These are phyloP conservation scores for Sternarchorhynchus goeldii DNA, from an alignment of 2,797 vertebrate species.

Conservation along the genomic window DNA sequence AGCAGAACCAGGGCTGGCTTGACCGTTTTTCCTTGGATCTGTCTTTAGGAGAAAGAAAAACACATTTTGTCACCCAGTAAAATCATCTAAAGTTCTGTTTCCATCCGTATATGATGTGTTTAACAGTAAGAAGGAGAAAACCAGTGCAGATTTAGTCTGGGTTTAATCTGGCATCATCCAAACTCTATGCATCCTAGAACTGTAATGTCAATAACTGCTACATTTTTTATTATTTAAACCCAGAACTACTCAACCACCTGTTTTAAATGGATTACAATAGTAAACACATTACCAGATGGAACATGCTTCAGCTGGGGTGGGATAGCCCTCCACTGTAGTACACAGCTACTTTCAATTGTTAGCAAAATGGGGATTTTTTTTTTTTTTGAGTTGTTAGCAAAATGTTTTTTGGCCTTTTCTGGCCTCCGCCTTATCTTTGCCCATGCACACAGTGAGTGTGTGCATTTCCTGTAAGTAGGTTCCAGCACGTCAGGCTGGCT, in stretches of 20 bases:
- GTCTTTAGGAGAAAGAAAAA: background rate
- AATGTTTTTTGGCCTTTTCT: background rate
- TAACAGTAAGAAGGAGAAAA: constrained; percentile 43
- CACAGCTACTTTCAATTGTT: constrained; percentile 16
- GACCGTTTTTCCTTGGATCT: background rate
- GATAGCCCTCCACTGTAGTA: background rate
- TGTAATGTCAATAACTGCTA: background rate
- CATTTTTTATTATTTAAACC: constrained; percentile 6
- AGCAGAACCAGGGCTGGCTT: background rate
- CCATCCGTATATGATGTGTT: constrained; percentile 23
- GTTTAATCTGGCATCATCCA: constrained; percentile 28
- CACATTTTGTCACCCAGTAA: background rate
- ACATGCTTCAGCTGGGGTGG: background rate
- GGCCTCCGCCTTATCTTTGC: constrained; percentile 38
- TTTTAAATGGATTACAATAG: constrained; percentile 1
- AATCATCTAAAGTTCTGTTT: constrained; percentile 7
- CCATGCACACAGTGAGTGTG: constrained; percentile 52
- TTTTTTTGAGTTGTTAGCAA: constrained; percentile 2
- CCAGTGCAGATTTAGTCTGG: constrained; percentile 16
- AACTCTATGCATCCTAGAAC: constrained; percentile 11
- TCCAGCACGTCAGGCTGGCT: constrained; percentile 34
- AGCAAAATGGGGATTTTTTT: background rate
- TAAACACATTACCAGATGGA: constrained; percentile 1
- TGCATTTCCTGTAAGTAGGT: constrained; percentile 44
- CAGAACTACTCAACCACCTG: background rate